Base-by-base conservation (phyloP, 2,888 invertebrate species). In the Galerucella calmariensis region DNA sequence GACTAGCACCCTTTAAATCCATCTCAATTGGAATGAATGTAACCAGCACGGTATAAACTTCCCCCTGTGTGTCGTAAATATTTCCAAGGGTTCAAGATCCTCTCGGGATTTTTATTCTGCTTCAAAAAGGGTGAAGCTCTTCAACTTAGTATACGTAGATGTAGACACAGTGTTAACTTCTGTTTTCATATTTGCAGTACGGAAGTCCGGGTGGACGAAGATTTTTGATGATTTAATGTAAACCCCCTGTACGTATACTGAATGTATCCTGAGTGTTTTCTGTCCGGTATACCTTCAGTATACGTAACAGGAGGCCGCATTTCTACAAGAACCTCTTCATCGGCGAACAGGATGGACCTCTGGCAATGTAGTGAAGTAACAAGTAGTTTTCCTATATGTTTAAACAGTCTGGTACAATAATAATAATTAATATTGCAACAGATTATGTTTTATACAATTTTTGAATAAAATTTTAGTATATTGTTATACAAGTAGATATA, bases 211-310 rank as follows among this genome's bases (percentile, higher is more conserved):
- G 44, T 73, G 70, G 71, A 67, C 48, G 44, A 48, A 41, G 53
- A 67, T 16, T 48, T 67, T 72, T 77, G 86, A 79, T 81, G 86
- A 82, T 79, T 83, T 87, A 88, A 89, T 90, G 91, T 90, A 85
- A 89, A 94, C 95, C 94, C 95, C 97, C 95, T 96, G 95, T 94
- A 97, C 97, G 97, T 97, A 97, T 97, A 97, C 97, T 97, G 96
- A 97, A 97, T 97, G 97, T 97, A 97, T 97, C 97, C 97, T 97
- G 97, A 97, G 96, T 96, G 96, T 94, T 90, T 92, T 92, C 90
- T 95, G 94, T 97, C 97, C 96, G 97, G 97, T 97, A 97, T 97
- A 97, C 97, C 96, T 97, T 97, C 96, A 96, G 96, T 97, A 97
- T 97, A 97, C 97, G 97, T 97, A 97, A 96, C 96, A 96, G 95